Percentiles rank a stretch among this genome's conserved stretches.
Conservation (phyloP, 2,888 invertebrate genomes). For the Pocota personata region DNA sequence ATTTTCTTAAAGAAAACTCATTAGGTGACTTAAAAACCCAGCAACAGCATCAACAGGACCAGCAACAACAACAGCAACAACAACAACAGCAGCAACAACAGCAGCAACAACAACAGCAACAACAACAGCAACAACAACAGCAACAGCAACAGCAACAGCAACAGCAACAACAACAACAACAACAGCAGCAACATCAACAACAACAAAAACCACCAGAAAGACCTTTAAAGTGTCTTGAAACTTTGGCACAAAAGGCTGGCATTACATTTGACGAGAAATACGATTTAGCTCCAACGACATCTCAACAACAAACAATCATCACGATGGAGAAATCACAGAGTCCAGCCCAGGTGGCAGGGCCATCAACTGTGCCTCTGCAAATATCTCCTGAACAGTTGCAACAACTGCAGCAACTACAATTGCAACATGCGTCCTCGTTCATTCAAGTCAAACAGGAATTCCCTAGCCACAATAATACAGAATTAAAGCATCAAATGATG, state of each 20-base stretch:
- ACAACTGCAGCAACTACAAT: constrained; percentile 85
- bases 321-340: constrained; percentile 87
- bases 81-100: constrained; percentile 77
- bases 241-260: constrained; percentile 89
- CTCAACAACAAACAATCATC: constrained; percentile 82
- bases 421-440: constrained; percentile 85
- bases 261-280: constrained; percentile 90
- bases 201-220: constrained; percentile 79
- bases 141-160: constrained; percentile 82
- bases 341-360: constrained; percentile 82
- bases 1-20: constrained; percentile 54
- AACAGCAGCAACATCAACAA: constrained; percentile 78
- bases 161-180: constrained; percentile 76
- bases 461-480: constrained; percentile 78
- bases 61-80: constrained; percentile 79
- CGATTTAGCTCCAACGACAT: constrained; percentile 84
- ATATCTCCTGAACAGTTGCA: constrained; percentile 84
- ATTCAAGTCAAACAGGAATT: constrained; percentile 83
- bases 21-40: constrained; percentile 81
- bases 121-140: constrained; percentile 78
- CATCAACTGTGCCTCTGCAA: constrained; percentile 81
- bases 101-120: constrained; percentile 78
- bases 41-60: constrained; percentile 79
- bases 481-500: constrained; percentile 81
- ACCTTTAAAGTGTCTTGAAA: constrained; percentile 88